These are phyloP conservation scores for Mionectes olivaceus DNA, from an alignment of 2,797 vertebrate species.

Conservation along the genomic window DNA sequence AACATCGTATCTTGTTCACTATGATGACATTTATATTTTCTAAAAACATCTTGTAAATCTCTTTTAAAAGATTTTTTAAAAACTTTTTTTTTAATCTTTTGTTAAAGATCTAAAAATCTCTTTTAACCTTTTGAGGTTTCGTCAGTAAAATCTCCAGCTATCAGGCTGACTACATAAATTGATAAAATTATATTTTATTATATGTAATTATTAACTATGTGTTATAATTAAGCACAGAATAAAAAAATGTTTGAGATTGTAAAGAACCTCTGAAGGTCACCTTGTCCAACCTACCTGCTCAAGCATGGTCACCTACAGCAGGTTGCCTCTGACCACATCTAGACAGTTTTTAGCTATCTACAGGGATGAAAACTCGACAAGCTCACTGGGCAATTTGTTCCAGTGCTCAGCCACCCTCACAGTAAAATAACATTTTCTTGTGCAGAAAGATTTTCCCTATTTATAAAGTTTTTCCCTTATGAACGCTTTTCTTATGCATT, in stretches of 20 bases:
- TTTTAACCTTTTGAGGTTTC: background rate
- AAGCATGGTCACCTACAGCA: background rate
- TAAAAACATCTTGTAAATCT: background rate
- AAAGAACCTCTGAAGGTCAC: background rate
- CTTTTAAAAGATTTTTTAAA: background rate
- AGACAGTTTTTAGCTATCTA: background rate
- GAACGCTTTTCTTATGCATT: background rate
- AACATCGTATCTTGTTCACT: background rate
- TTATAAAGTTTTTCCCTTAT: background rate
- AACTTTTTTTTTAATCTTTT: background rate
- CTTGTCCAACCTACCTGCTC: background rate
- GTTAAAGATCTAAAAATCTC: background rate
- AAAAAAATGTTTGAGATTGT: background rate
- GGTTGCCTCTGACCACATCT: rapidly evolving
- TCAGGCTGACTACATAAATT: background rate
- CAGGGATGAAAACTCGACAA: background rate
- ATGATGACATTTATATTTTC: background rate
- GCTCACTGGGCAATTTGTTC: background rate
- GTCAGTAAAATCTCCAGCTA: background rate
- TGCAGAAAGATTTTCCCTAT: background rate
- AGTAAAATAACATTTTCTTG: background rate
- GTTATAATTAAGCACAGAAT: background rate
- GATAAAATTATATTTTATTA: background rate
- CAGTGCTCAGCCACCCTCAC: background rate
- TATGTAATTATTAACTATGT: background rate